phyloP scores from a whole-genome alignment of 2,113 vertebrate genomes.

The Morone saxatilis region DNA sequence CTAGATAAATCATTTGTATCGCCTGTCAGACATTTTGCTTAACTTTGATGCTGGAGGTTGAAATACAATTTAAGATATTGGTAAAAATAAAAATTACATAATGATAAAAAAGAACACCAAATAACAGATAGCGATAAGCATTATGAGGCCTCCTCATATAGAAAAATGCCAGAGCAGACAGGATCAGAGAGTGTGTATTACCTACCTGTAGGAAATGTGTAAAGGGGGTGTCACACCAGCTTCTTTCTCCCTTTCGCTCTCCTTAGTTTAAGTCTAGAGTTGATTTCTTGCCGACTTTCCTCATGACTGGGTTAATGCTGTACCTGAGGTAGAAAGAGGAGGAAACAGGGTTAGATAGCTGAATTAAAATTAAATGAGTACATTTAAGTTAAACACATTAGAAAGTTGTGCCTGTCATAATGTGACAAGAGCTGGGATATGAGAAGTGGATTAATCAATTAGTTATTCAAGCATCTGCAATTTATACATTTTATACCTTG shows the following conservation, averaged over 20 bases:
- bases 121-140: background rate
- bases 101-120: background rate
- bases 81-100: background rate
- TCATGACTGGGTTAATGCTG: constrained; percentile 60
- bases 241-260: background rate
- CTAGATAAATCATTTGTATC: background rate
- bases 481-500: constrained; percentile 6
- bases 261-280: constrained; percentile 47
- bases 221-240: constrained; percentile 7
- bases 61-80: background rate
- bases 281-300: constrained; percentile 25
- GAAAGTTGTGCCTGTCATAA: too few relatives aligned
- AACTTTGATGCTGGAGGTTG: background rate
- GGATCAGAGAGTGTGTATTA: background rate
- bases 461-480: background rate
- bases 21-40: background rate
- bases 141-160: background rate
- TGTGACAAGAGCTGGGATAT: background rate
- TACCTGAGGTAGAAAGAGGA: constrained; percentile 34
- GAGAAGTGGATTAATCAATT: too few relatives aligned
- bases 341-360: background rate
- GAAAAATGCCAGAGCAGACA: background rate
- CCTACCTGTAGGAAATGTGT: constrained; percentile 64
- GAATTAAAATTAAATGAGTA: background rate
- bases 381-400: background rate